Percentiles rank a stretch among this genome's conserved stretches.
phyloP scores from a whole-genome alignment of 2,888 invertebrate species.

The Ganaspis brasiliensis region DNA sequence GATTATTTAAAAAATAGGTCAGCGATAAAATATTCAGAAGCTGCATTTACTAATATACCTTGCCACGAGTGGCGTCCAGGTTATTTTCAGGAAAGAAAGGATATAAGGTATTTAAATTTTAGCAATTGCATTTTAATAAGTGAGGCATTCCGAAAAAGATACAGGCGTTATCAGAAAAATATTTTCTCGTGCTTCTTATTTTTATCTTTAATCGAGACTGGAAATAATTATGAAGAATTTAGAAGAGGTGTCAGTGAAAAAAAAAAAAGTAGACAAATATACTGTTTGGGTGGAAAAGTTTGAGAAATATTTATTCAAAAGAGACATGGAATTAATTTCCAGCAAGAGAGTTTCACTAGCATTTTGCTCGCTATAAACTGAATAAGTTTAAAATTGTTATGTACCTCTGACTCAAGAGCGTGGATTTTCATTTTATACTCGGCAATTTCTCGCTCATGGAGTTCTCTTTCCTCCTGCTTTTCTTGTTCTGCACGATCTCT shows the following conservation, averaged over 20 bases:
- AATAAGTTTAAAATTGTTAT: slow-evolving; percentile 19
- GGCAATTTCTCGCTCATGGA: slow-evolving; percentile 95
- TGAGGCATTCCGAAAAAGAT: not conserved
- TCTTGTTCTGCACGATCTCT: slow-evolving; percentile 97
- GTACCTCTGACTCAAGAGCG: slow-evolving; percentile 90
- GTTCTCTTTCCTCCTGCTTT: slow-evolving; percentile 96
- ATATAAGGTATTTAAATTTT: not conserved
- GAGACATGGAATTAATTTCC: not conserved
- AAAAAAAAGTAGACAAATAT: not conserved
- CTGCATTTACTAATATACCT: slow-evolving; percentile 22
- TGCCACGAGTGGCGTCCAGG: not conserved
- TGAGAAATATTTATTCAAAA: slow-evolving; percentile 14
- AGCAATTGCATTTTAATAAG: slow-evolving; percentile 28
- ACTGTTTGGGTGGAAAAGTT: not conserved
- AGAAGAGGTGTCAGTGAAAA: too few relatives aligned
- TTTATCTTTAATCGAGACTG: not conserved
- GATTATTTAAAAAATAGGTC: slow-evolving; percentile 30
- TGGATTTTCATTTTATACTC: slow-evolving; percentile 98
- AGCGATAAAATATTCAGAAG: slow-evolving; percentile 28
- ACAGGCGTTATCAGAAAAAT: not conserved
- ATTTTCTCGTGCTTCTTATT: not conserved
- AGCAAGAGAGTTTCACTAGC: not conserved
- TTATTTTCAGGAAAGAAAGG: slow-evolving; percentile 25
- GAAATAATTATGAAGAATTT: too few relatives aligned
- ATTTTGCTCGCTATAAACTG: not conserved